These are phyloP conservation scores for Misgurnus mizolepis DNA, from an alignment of 2,113 vertebrate species.

Conservation along the genomic window DNA sequence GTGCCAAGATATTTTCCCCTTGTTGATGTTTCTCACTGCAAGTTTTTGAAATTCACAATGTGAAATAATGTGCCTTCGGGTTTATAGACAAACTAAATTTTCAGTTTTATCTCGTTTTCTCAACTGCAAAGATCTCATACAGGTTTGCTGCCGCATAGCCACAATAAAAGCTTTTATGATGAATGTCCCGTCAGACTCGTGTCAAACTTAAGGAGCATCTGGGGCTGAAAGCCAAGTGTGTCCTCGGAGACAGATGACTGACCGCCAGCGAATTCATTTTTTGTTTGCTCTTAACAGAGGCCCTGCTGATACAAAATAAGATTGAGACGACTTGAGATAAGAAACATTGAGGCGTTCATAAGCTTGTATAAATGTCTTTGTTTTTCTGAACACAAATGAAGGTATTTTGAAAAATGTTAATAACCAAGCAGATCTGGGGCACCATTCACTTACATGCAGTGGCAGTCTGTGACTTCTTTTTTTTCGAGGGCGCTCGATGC, in stretches of 20 bases:
- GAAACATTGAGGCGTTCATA: no score
- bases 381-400: no score
- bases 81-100: neutral
- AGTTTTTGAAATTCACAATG: neutral
- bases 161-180: neutral
- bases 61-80: neutral
- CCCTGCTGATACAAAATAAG: neutral
- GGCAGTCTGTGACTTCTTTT: no score
- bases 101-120: neutral
- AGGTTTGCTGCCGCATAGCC: neutral
- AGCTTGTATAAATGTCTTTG: no score
- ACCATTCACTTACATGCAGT: no score
- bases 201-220: constrained; percentile 1
- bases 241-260: constrained; percentile 2
- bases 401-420: no score
- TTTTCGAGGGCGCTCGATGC: no score
- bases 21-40: neutral
- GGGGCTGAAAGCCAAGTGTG: constrained; percentile 5
- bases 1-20: neutral
- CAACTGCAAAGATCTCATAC: neutral
- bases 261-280: neutral
- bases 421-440: no score
- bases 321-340: neutral
- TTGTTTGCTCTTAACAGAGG: neutral
- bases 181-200: neutral